phyloP scores from a whole-genome alignment of 2,113 vertebrate genomes.

The Etia nguti region DNA sequence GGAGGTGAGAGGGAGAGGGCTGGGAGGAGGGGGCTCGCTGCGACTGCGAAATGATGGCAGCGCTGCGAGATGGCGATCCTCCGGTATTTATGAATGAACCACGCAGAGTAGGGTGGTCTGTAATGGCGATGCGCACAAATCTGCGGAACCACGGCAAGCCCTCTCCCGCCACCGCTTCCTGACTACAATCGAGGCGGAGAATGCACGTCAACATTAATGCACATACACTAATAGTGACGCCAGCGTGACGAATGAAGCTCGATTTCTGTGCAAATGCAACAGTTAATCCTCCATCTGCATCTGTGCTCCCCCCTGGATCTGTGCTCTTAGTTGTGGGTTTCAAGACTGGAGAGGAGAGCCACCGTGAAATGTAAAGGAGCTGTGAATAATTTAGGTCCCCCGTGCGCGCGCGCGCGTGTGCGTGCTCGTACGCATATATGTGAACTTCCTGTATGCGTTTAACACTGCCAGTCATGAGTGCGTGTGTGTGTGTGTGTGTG shows the following conservation, averaged over 20 bases:
- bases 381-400: constrained; percentile 31
- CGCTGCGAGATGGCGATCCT: constrained; percentile 66
- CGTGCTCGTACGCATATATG: not conserved
- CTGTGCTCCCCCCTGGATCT: not conserved
- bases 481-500: constrained; percentile 2
- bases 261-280: constrained; percentile 38
- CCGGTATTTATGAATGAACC: constrained; percentile 76
- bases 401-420: not conserved
- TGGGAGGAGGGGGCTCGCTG: not conserved
- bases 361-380: not conserved
- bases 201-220: constrained; percentile 6
- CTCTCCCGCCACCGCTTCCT: constrained; percentile 19
- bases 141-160: constrained; percentile 23
- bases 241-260: constrained; percentile 56
- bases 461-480: constrained; percentile 27
- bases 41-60: constrained; percentile 58
- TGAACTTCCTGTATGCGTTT: constrained; percentile 53
- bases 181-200: not conserved
- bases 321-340: not conserved
- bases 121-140: constrained; percentile 66
- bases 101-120: constrained; percentile 46
- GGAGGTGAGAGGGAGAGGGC: not conserved
- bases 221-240: constrained; percentile 44
- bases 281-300: constrained; percentile 60
- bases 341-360: not conserved